These are phyloP conservation scores for Porites rus DNA, from an alignment of 92 coral and sea anemone species.

Conservation along the genomic window DNA sequence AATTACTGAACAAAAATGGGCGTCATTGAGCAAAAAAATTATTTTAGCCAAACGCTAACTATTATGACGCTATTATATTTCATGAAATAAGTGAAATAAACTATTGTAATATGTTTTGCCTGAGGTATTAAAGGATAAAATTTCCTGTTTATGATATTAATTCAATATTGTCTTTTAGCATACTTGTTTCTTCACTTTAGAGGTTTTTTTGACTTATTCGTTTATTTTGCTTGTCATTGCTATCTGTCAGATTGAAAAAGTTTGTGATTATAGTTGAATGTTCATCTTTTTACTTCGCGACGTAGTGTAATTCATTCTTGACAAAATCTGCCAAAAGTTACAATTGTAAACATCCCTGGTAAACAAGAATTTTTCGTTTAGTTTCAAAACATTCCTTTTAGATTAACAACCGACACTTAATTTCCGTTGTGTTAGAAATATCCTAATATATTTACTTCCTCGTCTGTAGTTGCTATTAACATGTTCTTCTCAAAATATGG, in stretches of 20 bases:
- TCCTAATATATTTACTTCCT: slow-evolving; percentile 10
- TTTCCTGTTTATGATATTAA: background rate
- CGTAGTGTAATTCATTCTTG: background rate
- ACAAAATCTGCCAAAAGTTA: background rate
- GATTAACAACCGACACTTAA: slow-evolving; percentile 38
- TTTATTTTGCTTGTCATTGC: background rate
- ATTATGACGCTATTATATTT: background rate
- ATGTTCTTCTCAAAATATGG: background rate
- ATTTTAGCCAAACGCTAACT: background rate
- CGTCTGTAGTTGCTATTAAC: background rate
- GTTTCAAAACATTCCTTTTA: slow-evolving; percentile 27
- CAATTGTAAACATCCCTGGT: background rate
- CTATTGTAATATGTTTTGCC: background rate
- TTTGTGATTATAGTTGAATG: background rate
- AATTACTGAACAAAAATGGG: too few species aligned
- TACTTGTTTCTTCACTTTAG: background rate
- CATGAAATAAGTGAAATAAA: slow-evolving; percentile 10
- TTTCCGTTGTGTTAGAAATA: slow-evolving; percentile 11
- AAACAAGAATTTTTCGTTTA: slow-evolving; percentile 30
- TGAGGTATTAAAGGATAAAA: background rate
- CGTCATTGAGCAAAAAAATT: too few species aligned
- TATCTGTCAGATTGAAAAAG: background rate
- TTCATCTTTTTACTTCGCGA: background rate
- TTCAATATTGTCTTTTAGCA: background rate
- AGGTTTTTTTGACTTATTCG: background rate